Conservation (phyloP, 2,113 vertebrate species). For the Rousettus leschenaultii region DNA sequence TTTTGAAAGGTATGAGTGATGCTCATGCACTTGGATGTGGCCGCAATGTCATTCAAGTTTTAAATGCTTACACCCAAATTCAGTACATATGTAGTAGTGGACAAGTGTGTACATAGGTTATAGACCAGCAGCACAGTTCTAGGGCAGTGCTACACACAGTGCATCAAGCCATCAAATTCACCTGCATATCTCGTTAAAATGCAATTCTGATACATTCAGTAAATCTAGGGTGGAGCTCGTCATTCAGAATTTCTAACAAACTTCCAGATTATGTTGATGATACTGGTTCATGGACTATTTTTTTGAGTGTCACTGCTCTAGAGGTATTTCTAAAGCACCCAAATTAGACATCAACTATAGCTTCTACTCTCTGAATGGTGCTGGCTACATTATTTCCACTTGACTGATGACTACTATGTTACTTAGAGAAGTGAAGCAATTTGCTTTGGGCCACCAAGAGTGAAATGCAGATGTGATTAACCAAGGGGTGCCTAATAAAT, state of each 20-base stretch:
- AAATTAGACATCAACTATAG: neutral
- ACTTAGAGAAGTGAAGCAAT: neutral
- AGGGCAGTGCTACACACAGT: neutral
- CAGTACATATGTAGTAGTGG: neutral
- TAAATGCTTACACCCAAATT: neutral
- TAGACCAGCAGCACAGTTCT: neutral
- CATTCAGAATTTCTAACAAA: neutral
- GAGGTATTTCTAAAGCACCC: neutral
- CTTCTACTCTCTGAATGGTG: neutral
- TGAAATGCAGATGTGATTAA: neutral
- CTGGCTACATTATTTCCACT: neutral
- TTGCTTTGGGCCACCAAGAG: neutral
- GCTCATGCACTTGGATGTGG: neutral
- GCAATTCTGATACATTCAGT: neutral
- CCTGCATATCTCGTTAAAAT: neutral
- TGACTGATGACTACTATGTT: neutral
- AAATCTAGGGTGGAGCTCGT: neutral
- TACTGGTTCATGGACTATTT: neutral
- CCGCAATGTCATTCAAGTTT: neutral
- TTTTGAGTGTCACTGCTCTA: neutral
- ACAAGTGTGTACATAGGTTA: neutral
- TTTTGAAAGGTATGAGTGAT: neutral
- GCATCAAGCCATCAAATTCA: neutral
- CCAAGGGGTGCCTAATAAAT: neutral
- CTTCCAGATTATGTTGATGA: neutral